Base-by-base conservation (phyloP, 37 sponge, comb jelly and placozoan species). In the Halichondria panicea region DNA sequence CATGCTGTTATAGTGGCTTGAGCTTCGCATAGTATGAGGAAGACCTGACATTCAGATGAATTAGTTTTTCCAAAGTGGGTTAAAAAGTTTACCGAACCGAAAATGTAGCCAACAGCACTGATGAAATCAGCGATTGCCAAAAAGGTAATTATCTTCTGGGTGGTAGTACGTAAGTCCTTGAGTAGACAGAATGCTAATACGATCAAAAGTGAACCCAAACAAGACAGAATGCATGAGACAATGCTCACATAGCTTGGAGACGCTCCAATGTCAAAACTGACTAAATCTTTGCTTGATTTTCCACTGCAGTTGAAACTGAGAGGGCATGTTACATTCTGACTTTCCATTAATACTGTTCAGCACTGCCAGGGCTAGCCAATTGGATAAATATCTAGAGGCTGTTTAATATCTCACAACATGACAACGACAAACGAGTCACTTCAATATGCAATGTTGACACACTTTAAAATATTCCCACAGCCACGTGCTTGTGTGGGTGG, bases 101-200 rank as follows among this genome's bases (percentile, higher is more conserved):
- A 33, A 31, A 88, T 77, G 75, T 88, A 88, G 27, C 89, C 84
- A 11, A 57, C 41, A 59, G 84, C 89, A 56, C 71, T 82, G 57
- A 76, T 46, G 38, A 88, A 72, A 45, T 88, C 89, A 5, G 89
- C 78, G 0, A 88, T 0, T 22, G 89, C 89, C 13, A 88, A 24
- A 7, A 78, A 56, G 3, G 84, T 53, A 52, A 88, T 72, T 42
- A 88, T 77, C 31, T 68, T 45, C 48, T 81, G 75, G 0, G 88
- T 54, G 0, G 66, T 58, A 27, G 88, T 76, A n/a, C 88, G 43
- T n/a, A 74, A 53, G 44, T 81, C 82, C 41, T 77, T 81, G 55
- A 81, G 75, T 13, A 70, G 3, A 27, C 50, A 62, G 48, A 55
- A 88, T 3, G 73, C 65, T 13, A 76, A 34, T 3, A 88, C 36